Conservation (phyloP, 1,140 invertebrate species). For the Pinna nobilis region DNA sequence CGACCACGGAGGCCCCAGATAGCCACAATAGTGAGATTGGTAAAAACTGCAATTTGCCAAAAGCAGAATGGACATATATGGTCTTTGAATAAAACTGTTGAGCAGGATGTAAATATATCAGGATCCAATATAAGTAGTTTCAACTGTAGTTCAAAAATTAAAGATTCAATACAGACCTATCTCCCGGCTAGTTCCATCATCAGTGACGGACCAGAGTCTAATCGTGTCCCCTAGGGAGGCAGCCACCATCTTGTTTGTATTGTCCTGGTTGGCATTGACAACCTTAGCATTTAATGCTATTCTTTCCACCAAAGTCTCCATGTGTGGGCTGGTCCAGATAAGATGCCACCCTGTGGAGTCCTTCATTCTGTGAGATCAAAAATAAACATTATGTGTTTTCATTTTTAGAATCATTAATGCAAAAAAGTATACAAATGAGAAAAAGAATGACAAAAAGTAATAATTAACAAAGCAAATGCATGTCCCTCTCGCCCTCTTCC, state of each 20-base stretch:
- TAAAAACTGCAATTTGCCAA: no score
- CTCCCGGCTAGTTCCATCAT: slow-evolving; percentile 85
- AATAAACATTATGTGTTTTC: no score
- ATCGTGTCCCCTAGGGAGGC: slow-evolving; percentile 90
- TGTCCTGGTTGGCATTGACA: slow-evolving; percentile 76
- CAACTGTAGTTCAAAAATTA: not conserved
- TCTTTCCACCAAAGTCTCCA: slow-evolving; percentile 91
- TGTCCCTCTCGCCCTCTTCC: no score
- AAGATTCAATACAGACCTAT: slow-evolving; percentile 78
- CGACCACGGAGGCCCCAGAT: no score
- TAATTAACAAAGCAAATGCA: no score
- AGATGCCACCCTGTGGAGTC: slow-evolving; percentile 97
- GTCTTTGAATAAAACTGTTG: no score
- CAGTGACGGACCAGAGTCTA: slow-evolving; percentile 91
- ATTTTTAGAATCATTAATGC: not conserved
- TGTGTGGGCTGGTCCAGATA: slow-evolving; percentile 93
- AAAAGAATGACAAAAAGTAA: no score
- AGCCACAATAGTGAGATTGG: no score
- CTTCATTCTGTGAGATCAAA: slow-evolving; percentile 86
- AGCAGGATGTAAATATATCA: no score
- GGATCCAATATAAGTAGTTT: not conserved
- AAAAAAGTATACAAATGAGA: not conserved
- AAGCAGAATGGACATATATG: no score
- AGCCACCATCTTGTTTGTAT: slow-evolving; percentile 88
- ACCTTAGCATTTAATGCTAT: slow-evolving; percentile 97